Evolutionary conservation across 2,888 invertebrate species (phyloP).

Genomic region (Parapristionchus giblindavisi): DNA sequence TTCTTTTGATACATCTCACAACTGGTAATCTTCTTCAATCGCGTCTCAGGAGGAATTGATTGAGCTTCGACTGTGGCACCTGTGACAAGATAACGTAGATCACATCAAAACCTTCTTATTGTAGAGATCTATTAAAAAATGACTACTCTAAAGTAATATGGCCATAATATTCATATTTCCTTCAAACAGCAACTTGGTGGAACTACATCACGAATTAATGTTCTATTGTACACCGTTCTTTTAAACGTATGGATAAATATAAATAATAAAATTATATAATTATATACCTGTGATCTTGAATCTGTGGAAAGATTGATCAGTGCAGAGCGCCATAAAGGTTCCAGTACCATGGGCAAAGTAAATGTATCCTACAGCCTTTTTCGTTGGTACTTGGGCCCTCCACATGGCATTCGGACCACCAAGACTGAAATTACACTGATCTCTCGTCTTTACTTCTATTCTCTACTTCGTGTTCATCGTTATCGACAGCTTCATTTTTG

Average conservation of each 20-base stretch:
- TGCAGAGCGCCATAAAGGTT: conserved; percentile 32
- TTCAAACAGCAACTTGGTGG: not conserved
- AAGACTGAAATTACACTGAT: not conserved
- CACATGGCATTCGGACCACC: conserved; percentile 28
- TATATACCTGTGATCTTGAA: conserved; percentile 28
- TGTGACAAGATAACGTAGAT: conserved; percentile 3
- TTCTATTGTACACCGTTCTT: too few relatives aligned
- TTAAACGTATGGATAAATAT: not conserved
- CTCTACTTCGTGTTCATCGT: too few relatives aligned
- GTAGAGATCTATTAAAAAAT: too few relatives aligned
- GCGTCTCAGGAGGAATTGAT: conserved; percentile 25
- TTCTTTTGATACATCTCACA: conserved; percentile 39
- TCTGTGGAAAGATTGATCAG: conserved; percentile 37
- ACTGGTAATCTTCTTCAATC: conserved; percentile 35
- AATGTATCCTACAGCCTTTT: conserved; percentile 16
- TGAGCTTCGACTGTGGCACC: conserved; percentile 22
- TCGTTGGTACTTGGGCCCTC: not conserved
- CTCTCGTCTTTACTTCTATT: not conserved
- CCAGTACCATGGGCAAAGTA: conserved; percentile 38
- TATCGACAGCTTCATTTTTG: too few relatives aligned
- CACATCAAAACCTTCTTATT: too few relatives aligned
- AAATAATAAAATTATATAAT: not conserved
- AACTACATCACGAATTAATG: not conserved
- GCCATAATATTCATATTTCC: not conserved
- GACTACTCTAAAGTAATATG: too few relatives aligned